phyloP scores from a whole-genome alignment of 2,113 vertebrate genomes.

The Apus apus region DNA sequence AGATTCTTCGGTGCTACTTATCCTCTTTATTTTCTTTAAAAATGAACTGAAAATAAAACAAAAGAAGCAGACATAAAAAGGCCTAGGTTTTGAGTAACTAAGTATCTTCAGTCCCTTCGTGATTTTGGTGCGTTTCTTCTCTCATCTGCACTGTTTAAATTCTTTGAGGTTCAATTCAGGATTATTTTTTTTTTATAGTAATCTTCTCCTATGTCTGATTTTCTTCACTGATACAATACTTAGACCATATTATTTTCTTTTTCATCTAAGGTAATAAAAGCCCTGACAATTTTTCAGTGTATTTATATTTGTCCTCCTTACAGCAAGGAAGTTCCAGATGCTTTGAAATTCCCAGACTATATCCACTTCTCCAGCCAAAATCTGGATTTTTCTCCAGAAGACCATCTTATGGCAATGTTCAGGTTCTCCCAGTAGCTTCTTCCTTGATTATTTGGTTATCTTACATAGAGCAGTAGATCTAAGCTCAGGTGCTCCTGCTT shows the following conservation, averaged over 20 bases:
- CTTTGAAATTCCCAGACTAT: background rate
- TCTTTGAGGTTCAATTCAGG: background rate
- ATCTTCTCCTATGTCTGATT: background rate
- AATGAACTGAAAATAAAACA: background rate
- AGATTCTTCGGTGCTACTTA: background rate
- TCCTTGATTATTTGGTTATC: background rate
- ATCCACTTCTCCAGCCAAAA: background rate
- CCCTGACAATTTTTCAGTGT: background rate
- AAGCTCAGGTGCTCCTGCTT: background rate
- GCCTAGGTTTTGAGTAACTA: background rate
- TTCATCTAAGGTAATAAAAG: background rate
- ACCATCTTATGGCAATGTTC: background rate
- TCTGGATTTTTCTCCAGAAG: background rate
- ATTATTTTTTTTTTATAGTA: background rate
- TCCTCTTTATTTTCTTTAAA: background rate
- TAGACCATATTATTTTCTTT: background rate
- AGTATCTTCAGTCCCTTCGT: background rate
- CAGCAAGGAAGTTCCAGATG: background rate
- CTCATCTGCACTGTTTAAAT: background rate
- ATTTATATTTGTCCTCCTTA: background rate
- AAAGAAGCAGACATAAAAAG: background rate
- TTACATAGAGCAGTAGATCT: background rate
- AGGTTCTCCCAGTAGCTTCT: background rate
- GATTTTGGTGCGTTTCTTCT: background rate
- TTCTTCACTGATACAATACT: background rate